A percentile compares a stretch with the other conserved stretches of the same genome.
Conservation (phyloP, 2,797 vertebrate species). For the Spheniscus humboldti region DNA sequence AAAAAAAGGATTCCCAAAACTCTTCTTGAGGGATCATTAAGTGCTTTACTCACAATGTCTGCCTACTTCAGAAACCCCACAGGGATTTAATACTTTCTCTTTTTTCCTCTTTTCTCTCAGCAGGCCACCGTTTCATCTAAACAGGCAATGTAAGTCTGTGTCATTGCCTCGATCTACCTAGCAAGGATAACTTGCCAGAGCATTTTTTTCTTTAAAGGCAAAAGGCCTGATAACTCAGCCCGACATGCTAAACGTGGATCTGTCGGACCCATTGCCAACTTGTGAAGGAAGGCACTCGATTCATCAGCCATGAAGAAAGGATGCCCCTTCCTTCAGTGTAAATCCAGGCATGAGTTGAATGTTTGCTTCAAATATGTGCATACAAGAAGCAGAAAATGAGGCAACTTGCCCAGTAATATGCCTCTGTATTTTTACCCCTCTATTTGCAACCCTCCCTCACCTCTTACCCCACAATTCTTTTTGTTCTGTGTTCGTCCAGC, state of each 20-base stretch:
- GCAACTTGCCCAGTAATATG: background rate
- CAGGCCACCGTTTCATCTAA: background rate
- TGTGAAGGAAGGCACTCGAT: background rate
- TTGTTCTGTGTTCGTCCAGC: background rate
- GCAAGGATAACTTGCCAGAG: background rate
- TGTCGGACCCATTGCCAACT: background rate
- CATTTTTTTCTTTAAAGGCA: background rate
- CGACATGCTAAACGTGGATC: background rate
- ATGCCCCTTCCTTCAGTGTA: background rate
- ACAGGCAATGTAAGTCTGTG: background rate
- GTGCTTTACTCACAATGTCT: background rate
- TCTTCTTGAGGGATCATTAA: background rate
- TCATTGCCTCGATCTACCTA: background rate
- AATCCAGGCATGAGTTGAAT: background rate
- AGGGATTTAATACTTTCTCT: background rate
- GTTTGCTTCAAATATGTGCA: background rate
- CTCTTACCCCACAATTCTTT: background rate
- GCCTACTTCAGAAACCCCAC: background rate
- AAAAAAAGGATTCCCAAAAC: background rate
- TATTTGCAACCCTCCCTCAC: background rate
- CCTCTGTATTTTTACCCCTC: background rate
- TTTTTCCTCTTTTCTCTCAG: background rate
- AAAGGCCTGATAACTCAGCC: background rate
- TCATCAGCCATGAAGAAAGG: background rate
- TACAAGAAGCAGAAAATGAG: background rate